These are phyloP conservation scores for Chiloscyllium plagiosum DNA, from an alignment of 2,113 vertebrate species.

Conservation along the genomic window DNA sequence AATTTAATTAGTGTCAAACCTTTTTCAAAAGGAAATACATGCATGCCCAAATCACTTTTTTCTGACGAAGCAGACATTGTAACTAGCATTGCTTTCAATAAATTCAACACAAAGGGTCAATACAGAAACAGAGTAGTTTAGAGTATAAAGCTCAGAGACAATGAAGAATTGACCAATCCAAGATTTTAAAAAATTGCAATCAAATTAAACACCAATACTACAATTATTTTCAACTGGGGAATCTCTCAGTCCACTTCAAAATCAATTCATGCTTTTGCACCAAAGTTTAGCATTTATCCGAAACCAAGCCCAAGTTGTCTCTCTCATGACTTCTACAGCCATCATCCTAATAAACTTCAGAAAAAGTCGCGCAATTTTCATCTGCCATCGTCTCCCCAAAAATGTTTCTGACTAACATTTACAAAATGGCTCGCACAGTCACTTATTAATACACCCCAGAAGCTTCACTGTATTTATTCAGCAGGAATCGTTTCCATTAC, in stretches of 20 bases:
- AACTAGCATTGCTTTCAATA: neutral
- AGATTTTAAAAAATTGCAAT: neutral
- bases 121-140: neutral
- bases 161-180: neutral
- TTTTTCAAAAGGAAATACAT: no score
- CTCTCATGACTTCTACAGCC: no score
- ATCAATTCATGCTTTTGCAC: neutral
- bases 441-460: neutral
- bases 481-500: neutral
- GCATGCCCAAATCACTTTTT: neutral
- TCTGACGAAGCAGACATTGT: neutral
- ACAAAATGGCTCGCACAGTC: neutral
- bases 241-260: neutral
- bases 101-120: neutral
- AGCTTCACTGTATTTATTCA: neutral
- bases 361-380: no score
- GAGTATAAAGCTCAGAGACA: neutral
- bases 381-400: neutral
- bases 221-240: neutral
- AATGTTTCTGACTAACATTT: neutral
- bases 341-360: no score
- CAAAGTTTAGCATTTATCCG: neutral
- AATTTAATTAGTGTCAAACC: neutral
- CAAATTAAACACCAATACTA: neutral
- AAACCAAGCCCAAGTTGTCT: no score